Percentiles rank a stretch among this genome's conserved stretches.
Conservation (phyloP, 2,113 vertebrate species). For the Myxocyprinus asiaticus region DNA sequence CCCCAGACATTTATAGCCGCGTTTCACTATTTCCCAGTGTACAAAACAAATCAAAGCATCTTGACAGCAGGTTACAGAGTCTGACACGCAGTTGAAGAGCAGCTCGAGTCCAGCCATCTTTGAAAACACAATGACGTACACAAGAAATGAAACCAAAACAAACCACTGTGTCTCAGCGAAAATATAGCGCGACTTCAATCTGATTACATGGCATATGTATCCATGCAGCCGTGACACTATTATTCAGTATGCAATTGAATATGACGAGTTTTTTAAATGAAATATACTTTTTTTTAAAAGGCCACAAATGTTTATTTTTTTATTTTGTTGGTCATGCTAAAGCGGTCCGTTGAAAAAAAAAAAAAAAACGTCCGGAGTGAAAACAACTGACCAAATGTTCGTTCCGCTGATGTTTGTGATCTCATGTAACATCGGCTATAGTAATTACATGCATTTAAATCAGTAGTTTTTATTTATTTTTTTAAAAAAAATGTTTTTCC, state of each 20-base stretch:
- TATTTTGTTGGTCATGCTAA: constrained; percentile 44
- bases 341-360: constrained; percentile 53
- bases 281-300: too few species aligned
- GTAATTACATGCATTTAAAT: not conserved
- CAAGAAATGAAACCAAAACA: constrained; percentile 54
- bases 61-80: constrained; percentile 70
- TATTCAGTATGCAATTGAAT: not conserved
- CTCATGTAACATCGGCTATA: not conserved
- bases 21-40: constrained; percentile 88
- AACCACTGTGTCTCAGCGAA: not conserved
- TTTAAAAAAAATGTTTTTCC: too few species aligned
- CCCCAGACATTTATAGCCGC: constrained; percentile 81
- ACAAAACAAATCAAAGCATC: constrained; percentile 85
- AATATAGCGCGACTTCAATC: not conserved
- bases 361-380: constrained; percentile 16
- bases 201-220: not conserved
- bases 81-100: constrained; percentile 70
- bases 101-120: constrained; percentile 84
- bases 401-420: constrained; percentile 40
- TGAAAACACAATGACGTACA: not conserved
- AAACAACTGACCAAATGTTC: not conserved
- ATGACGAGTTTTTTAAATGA: too few species aligned
- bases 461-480: too few species aligned
- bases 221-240: not conserved
- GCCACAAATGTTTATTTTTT: not conserved